Evolutionary conservation across 2,888 invertebrate species (phyloP).

Genomic region (Pseudanteris insignis): DNA sequence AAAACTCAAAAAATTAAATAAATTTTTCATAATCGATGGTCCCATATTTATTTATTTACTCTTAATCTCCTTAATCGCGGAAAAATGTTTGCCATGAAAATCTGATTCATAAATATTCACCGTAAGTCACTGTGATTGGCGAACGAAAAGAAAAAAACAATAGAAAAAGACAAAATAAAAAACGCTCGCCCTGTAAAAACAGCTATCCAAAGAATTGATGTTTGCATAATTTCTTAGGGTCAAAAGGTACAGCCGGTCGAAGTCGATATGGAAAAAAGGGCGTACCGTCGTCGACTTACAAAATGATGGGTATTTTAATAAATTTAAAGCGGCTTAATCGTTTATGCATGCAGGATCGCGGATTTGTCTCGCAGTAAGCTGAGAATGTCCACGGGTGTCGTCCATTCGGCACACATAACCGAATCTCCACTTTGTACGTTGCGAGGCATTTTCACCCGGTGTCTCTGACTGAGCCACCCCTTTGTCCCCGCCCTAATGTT

Average conservation of each 20-base stretch:
- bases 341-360: slow-evolving; percentile 66
- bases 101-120: slow-evolving; percentile 29
- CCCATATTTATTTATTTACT: too few species aligned
- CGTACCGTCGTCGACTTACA: slow-evolving; percentile 38
- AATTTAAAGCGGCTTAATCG: slow-evolving; percentile 64
- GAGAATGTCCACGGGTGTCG: slow-evolving; percentile 65
- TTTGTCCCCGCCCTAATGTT: slow-evolving; percentile 37
- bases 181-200: slow-evolving; percentile 30
- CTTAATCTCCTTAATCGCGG: too few species aligned
- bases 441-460: slow-evolving; percentile 33
- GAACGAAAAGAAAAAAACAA: too few species aligned
- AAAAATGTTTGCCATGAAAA: background rate
- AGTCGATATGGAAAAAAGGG: slow-evolving; percentile 38
- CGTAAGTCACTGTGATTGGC: slow-evolving; percentile 24
- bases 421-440: slow-evolving; percentile 36
- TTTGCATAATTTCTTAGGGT: slow-evolving; percentile 44
- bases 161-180: too few species aligned
- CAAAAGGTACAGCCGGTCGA: slow-evolving; percentile 38
- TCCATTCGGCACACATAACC: slow-evolving; percentile 44
- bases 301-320: slow-evolving; percentile 64
- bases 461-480: slow-evolving; percentile 38
- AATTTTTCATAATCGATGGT: too few species aligned
- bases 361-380: slow-evolving; percentile 66
- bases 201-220: slow-evolving; percentile 38
- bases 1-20: too few species aligned